Conservation (phyloP, 2,888 invertebrate species). For the Phragmatobia fuliginosa region DNA sequence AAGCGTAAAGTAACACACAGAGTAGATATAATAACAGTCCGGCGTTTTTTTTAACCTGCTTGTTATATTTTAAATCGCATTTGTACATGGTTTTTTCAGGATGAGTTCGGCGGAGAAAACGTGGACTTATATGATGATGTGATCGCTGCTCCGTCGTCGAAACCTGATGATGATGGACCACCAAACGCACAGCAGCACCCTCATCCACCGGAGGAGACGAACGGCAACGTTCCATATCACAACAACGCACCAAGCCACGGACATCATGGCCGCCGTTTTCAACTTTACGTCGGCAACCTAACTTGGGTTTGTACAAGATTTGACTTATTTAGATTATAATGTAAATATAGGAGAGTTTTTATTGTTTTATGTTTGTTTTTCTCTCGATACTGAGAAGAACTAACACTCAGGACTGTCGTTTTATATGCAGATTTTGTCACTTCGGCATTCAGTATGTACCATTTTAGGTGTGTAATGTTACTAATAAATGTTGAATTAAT, state of each 20-base stretch:
- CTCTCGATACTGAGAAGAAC: constrained; percentile 50
- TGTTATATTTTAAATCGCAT: neutral
- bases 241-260: constrained; percentile 91
- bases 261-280: constrained; percentile 93
- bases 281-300: constrained; percentile 98
- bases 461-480: neutral
- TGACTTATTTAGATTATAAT: constrained; percentile 72
- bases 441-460: constrained; percentile 24
- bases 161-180: constrained; percentile 87
- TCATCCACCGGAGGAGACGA: constrained; percentile 89
- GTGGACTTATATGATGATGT: constrained; percentile 98
- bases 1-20: constrained; percentile 54
- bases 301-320: constrained; percentile 95
- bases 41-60: neutral
- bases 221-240: constrained; percentile 89
- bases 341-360: constrained; percentile 73
- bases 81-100: constrained; percentile 80
- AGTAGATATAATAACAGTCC: neutral
- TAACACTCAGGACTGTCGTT: constrained; percentile 46
- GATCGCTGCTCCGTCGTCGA: constrained; percentile 91
- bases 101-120: constrained; percentile 94
- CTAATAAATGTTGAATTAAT: neutral
- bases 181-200: constrained; percentile 86
- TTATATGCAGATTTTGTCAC: constrained; percentile 49
- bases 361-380: constrained; percentile 65